Evolutionary conservation across 2,888 invertebrate species (phyloP), one percentile per base, ranked within the genome.

Genomic region (Unio pictorum): DNA sequence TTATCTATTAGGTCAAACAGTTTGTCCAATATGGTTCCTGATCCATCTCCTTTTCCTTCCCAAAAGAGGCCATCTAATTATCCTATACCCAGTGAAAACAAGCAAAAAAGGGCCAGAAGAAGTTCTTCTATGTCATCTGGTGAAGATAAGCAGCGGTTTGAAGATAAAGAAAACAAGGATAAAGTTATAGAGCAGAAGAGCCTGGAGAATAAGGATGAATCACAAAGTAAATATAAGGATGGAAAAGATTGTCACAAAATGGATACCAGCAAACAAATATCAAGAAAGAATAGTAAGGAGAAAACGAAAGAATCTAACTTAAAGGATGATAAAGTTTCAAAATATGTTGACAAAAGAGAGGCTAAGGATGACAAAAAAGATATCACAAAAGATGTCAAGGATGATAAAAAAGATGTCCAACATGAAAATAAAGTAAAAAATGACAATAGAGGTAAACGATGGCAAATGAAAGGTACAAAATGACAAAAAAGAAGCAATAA

Each of bases 1-100:
- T 67, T 55, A 17, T 63, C 68, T 11, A 64, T 68, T 65, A 68
- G 70, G 56, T 65, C 71, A 26, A 67, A 66, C 1, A 18, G 18
- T 5, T 71, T 67, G 26, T 66, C 66, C 56, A 72, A 69, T 18
- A 71, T 69, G n/a, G 72, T 67, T 58, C 66, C 71, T 20, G 61
- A 67, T 11, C 70, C 69, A 26, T 75, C 77, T 15, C 75, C 74
- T 30, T 55, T 34, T 8, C 59, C 58, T 18, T 67, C 64, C 34
- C 58, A 66, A 30, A 73, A 73, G 30, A 62, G 73, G 56, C 62
- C 55, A 30, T 69, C 71, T 34, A 69, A 71, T 17, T 60, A 69
- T 6, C 62, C 68, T 26, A 55, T 66, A n/a, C n/a, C 64, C 26
- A 45, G 28, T 18, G 60, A 58, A 66, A 58, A 30, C 11, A 30